phyloP scores from a whole-genome alignment of 2,113 vertebrate species.

The Malurus alboscapulatus region DNA sequence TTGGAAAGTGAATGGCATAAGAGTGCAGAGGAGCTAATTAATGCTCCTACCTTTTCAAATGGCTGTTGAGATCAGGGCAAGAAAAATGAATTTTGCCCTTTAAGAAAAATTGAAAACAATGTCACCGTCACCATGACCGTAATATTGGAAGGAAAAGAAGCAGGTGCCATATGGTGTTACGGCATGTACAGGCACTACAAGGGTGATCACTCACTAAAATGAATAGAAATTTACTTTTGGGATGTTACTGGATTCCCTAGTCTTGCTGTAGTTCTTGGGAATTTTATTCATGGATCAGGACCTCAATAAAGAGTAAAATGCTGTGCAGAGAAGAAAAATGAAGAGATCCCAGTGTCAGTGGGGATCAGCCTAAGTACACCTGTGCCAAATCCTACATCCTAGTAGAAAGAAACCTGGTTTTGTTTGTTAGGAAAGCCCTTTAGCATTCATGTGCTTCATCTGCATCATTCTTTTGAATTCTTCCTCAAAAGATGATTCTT shows the following conservation, averaged over 20 bases:
- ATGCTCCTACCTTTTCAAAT: neutral
- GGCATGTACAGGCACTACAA: neutral
- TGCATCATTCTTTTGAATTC: neutral
- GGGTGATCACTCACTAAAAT: neutral
- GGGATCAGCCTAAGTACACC: neutral
- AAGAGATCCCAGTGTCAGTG: neutral
- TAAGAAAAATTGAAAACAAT: neutral
- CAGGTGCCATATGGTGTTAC: neutral
- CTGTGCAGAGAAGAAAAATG: neutral
- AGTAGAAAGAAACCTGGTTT: neutral
- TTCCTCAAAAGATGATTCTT: neutral
- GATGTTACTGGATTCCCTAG: neutral
- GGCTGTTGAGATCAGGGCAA: neutral
- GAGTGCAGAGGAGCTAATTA: neutral
- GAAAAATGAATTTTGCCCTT: conserved; percentile 6
- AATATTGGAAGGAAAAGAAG: neutral
- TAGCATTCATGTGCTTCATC: neutral
- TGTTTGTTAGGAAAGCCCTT: neutral
- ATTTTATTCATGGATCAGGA: neutral
- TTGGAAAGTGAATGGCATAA: neutral
- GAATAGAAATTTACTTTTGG: neutral
- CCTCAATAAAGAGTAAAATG: neutral
- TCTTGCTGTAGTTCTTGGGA: neutral
- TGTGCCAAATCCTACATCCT: neutral
- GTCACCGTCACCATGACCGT: neutral